Percentiles rank a stretch among this genome's conserved stretches.
These are phyloP conservation scores for Strigops habroptila DNA, from an alignment of 2,113 vertebrate genomes.

Conservation along the genomic window DNA sequence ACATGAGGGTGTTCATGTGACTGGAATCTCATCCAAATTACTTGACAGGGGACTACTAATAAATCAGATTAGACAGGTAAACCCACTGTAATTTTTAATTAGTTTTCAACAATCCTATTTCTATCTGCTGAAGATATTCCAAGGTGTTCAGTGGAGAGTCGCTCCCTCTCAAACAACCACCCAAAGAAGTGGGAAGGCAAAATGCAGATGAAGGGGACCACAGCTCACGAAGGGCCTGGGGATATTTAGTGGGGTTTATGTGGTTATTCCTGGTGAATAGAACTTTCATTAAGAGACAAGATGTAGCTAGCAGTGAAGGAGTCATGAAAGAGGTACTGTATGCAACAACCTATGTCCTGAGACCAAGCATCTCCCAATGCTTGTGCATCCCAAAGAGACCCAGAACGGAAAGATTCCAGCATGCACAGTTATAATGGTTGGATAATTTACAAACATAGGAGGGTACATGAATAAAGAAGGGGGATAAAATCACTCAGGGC, in stretches of 20 bases:
- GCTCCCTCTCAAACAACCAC: background rate
- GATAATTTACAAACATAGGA: background rate
- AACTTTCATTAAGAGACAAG: background rate
- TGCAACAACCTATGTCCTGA: background rate
- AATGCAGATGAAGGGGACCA: background rate
- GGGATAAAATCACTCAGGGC: background rate
- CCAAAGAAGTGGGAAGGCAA: background rate
- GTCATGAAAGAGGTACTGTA: background rate
- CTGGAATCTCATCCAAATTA: background rate
- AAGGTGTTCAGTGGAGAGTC: background rate
- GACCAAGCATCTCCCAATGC: background rate
- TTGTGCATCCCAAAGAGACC: too few species aligned
- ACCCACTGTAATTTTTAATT: background rate
- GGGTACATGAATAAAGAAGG: background rate
- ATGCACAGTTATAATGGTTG: background rate
- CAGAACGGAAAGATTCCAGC: background rate
- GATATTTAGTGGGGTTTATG: background rate
- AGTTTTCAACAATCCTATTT: background rate
- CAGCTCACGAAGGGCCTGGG: background rate
- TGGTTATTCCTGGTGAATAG: background rate
- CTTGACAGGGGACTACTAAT: background rate
- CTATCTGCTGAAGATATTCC: background rate
- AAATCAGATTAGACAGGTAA: conserved; percentile 11
- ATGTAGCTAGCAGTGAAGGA: background rate
- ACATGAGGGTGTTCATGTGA: background rate